Base-by-base conservation (phyloP, 2,888 invertebrate genomes). In the Xestia sexstrigata region DNA sequence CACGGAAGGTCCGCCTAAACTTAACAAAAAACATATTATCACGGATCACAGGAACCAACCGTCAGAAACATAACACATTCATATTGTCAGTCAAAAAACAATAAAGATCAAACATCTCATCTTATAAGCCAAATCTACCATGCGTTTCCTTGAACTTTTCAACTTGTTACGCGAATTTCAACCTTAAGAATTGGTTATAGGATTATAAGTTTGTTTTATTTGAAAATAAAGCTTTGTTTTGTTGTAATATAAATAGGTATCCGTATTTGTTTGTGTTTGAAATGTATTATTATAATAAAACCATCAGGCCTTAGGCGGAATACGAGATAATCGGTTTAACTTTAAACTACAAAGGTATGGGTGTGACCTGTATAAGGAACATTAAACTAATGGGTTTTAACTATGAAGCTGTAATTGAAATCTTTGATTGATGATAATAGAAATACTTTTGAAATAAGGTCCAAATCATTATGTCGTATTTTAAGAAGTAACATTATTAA, bases 71-170 rank as follows among this genome's bases (percentile, higher is more conserved):
- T 66, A 74, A 79, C 68, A 78, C 63, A 69, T 81, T 70, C 47
- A 71, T 66, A 76, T 63, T 74, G 75, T 77, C 66, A 80, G 62
- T 70, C 45, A 83, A 72, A 79, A 70, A 76, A 72, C 74, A 84
- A 84, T 73, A 77, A 88, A 87, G 76, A 80, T 76, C 78, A 74
- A 49, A 60, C 63, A 74, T 82, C 67, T 39, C 35, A 74, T 68
- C 70, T 39, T 45, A 67, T 66, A 60, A 58, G 20, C 20, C 72
- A 65, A 79, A 13, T 80, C 55, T 69, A 73, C 66, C 78, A 78
- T 70, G 42, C 4, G 58, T 62, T 49, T 58, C 87, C 79, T 79
- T 87, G 89, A 87, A 78, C 83, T 88, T 87, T 85, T 11, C 17
- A 66, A 13, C 7, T 73, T 81, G 71, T 26, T 63, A 30, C 4